A percentile compares a stretch with the other conserved stretches of the same genome.
These are phyloP conservation scores for Clivina fossor DNA, from an alignment of 2,888 invertebrate genomes.

Conservation along the genomic window DNA sequence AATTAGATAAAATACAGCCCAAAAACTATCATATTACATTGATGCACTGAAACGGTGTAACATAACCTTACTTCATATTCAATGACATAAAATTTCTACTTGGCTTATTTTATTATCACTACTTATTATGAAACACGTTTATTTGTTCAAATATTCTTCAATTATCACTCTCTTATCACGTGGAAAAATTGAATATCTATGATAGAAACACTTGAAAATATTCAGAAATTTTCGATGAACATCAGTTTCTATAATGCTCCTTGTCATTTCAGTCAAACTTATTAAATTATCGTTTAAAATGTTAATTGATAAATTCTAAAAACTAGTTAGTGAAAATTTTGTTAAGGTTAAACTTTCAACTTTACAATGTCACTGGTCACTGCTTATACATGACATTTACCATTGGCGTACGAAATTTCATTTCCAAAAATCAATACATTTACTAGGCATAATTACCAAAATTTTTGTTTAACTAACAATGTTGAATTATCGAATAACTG, in stretches of 20 bases:
- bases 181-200: slow-evolving; percentile 3
- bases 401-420: neutral
- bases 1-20: slow-evolving; percentile 9
- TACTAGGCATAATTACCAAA: too few relatives aligned
- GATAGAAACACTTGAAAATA: too few relatives aligned
- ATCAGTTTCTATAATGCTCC: too few relatives aligned
- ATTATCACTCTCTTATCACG: slow-evolving; percentile 17
- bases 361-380: slow-evolving; percentile 11
- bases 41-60: neutral
- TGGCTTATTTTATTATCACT: slow-evolving; percentile 8
- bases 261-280: too few relatives aligned
- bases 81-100: slow-evolving; percentile 20
- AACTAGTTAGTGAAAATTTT: slow-evolving; percentile 5
- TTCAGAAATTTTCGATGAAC: too few relatives aligned
- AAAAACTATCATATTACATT: slow-evolving; percentile 2
- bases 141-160: slow-evolving; percentile 8
- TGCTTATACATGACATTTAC: neutral
- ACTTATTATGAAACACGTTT: slow-evolving; percentile 2
- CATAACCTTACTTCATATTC: slow-evolving; percentile 23
- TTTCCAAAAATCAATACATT: too few relatives aligned
- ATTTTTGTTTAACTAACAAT: too few relatives aligned
- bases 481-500: too few relatives aligned
- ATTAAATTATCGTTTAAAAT: neutral
- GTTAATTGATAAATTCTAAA: slow-evolving; percentile 1
- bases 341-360: neutral